phyloP scores from a whole-genome alignment of 2,113 vertebrate genomes.

The human region GRCh38 chrX:27482001-27482500 shows the following conservation, averaged over 20 bases:
- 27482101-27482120: background rate
- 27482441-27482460: background rate
- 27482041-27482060: background rate
- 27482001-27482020: background rate
- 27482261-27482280: background rate
- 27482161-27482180: background rate
- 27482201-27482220: background rate
- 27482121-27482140: constrained; percentile 1
- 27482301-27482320: constrained; percentile 40
- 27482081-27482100: background rate
- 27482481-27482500: background rate
- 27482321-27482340: background rate
- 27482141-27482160: constrained; percentile 20
- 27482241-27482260: background rate
- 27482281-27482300: background rate
- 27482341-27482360: constrained; percentile 1
- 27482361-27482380: constrained; percentile 1
- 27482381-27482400: background rate
- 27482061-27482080: background rate
- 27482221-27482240: background rate
- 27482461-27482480: constrained; percentile 15
- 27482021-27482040: constrained; percentile 21
- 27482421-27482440: background rate
- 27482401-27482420: background rate
- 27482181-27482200: background rate